Percentiles rank a stretch among this genome's conserved stretches.
Conservation (phyloP, 2,113 vertebrate genomes). For the Mustela nigripes region DNA sequence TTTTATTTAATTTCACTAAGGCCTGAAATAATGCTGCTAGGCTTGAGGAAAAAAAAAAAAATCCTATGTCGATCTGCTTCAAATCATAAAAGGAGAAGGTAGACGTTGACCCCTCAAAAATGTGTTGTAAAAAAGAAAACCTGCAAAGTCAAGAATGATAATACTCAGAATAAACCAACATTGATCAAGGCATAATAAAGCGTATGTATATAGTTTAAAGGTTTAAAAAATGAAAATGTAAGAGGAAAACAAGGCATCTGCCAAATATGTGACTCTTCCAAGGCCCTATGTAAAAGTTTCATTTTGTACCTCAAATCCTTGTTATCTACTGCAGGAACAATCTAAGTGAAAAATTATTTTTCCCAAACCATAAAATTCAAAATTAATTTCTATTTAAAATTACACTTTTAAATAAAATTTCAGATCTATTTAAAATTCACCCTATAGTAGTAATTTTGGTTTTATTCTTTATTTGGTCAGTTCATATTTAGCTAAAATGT, state of each 20-base stretch:
- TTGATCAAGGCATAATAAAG: not conserved
- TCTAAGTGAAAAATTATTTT: not conserved
- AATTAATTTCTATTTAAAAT: not conserved
- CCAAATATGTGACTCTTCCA: not conserved
- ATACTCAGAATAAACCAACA: conserved; percentile 1
- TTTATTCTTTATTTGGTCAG: not conserved
- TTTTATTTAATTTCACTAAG: not conserved
- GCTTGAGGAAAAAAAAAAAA: not conserved
- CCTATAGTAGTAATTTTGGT: not conserved
- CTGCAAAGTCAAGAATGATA: not conserved
- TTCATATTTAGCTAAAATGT: conserved; percentile 4
- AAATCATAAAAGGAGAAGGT: not conserved
- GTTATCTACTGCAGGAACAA: not conserved
- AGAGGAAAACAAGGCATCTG: not conserved
- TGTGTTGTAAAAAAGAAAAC: conserved; percentile 10
- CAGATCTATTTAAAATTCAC: conserved; percentile 14
- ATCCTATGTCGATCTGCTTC: not conserved
- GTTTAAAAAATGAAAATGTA: conserved; percentile 32
- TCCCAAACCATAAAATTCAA: not conserved
- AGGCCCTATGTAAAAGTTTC: not conserved
- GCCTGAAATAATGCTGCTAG: not conserved
- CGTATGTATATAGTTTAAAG: not conserved
- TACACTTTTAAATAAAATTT: not conserved
- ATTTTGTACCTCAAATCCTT: not conserved
- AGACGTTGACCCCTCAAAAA: not conserved